These are phyloP conservation scores for Crematogaster levior DNA, from an alignment of 2,888 invertebrate species.

Conservation along the genomic window DNA sequence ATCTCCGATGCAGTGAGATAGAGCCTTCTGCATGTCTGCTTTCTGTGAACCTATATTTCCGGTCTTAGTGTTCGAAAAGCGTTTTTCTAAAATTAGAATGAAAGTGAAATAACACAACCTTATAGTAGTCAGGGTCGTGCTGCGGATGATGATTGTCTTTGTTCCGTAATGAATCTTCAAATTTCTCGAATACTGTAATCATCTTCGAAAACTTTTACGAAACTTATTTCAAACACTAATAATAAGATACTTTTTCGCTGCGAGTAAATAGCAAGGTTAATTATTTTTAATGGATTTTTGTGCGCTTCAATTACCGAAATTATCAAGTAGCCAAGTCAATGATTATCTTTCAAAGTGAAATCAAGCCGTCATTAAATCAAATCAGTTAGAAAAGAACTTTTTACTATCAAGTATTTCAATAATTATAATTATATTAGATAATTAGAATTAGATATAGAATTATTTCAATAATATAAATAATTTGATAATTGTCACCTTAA, in stretches of 20 bases:
- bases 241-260: constrained; percentile 11
- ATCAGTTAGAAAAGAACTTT: background rate
- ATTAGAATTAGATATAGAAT: too few relatives aligned
- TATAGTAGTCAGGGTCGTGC: constrained; percentile 56
- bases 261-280: background rate
- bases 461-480: constrained; percentile 6
- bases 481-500: background rate
- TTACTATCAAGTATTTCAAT: too few relatives aligned
- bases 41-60: constrained; percentile 55
- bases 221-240: background rate
- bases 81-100: constrained; percentile 70
- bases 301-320: background rate
- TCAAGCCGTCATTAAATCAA: background rate
- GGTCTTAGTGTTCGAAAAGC: constrained; percentile 26
- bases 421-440: too few relatives aligned
- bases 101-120: constrained; percentile 59
- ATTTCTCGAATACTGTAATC: constrained; percentile 7
- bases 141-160: constrained; percentile 39
- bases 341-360: background rate
- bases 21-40: background rate
- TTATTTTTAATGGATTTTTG: background rate
- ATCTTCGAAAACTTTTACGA: background rate
- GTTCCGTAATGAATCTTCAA: constrained; percentile 39
- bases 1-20: background rate
- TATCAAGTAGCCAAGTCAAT: background rate